A percentile compares a stretch with the other conserved stretches of the same genome.
Conservation (phyloP, 2,797 vertebrate genomes). For the Poliocrania exsul region DNA sequence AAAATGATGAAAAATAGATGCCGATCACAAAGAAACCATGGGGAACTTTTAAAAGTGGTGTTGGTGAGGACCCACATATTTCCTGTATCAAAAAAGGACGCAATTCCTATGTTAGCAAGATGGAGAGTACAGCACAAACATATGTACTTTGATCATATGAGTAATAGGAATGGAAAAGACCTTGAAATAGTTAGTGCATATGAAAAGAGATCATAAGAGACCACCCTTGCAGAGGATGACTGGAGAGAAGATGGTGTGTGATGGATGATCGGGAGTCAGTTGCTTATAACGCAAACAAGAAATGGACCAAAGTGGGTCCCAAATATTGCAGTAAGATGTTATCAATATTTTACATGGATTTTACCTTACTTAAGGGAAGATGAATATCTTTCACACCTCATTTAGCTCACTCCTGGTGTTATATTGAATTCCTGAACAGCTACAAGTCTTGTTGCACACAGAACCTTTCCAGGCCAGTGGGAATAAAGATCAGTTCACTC, state of each 20-base stretch:
- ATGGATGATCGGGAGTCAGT: not conserved
- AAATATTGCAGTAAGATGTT: not conserved
- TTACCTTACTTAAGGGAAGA: not conserved
- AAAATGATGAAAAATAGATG: not conserved
- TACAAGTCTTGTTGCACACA: not conserved
- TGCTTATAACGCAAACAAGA: not conserved
- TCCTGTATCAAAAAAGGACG: not conserved
- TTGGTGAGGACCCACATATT: not conserved
- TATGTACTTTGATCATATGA: conserved; percentile 9
- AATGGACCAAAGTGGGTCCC: not conserved
- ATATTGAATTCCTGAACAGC: not conserved
- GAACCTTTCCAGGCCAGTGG: not conserved
- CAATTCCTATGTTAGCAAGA: not conserved
- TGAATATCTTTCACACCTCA: not conserved
- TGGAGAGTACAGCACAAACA: not conserved
- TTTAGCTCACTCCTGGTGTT: not conserved
- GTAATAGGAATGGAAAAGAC: not conserved
- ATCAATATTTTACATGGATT: not conserved
- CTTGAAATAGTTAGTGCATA: conserved; percentile 17
- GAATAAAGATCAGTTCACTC: not conserved
- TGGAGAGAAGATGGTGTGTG: not conserved
- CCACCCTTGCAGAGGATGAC: not conserved
- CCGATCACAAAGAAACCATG: not conserved
- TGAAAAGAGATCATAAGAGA: conserved; percentile 15
- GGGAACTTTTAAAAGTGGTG: not conserved